Conservation (phyloP, 2,888 invertebrate species). For the Pachymerium ferrugineum region DNA sequence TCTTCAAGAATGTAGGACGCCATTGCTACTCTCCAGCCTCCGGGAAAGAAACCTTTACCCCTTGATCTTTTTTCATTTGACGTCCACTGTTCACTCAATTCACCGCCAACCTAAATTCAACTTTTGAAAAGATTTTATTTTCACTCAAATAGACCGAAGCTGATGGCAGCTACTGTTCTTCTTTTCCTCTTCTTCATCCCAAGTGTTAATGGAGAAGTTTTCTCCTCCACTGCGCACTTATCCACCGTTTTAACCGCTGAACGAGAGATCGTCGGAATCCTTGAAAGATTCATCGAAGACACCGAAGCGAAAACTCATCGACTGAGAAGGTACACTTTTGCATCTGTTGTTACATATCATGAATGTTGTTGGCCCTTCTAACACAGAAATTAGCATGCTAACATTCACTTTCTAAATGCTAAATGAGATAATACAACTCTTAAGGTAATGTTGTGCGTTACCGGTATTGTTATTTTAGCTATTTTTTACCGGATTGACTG, state of each 20-base stretch:
- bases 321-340: neutral
- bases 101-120: neutral
- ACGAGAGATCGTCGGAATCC: neutral
- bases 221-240: neutral
- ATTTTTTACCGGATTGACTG: no score
- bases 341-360: no score
- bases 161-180: conserved; percentile 2
- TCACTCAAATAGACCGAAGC: neutral
- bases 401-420: no score
- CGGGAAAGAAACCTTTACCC: conserved; percentile 2
- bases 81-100: neutral
- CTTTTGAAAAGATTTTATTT: neutral
- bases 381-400: no score
- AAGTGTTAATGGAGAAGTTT: conserved; percentile 1
- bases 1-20: neutral
- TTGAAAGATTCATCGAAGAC: neutral
- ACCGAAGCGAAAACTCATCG: neutral
- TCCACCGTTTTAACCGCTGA: neutral
- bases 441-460: no score
- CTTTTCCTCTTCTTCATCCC: neutral
- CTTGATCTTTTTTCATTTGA: neutral
- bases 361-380: no score
- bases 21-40: conserved; percentile 6
- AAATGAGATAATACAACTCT: no score
- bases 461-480: no score